Conservation (phyloP, 2,797 vertebrate genomes). For the Lacerta viridis region DNA sequence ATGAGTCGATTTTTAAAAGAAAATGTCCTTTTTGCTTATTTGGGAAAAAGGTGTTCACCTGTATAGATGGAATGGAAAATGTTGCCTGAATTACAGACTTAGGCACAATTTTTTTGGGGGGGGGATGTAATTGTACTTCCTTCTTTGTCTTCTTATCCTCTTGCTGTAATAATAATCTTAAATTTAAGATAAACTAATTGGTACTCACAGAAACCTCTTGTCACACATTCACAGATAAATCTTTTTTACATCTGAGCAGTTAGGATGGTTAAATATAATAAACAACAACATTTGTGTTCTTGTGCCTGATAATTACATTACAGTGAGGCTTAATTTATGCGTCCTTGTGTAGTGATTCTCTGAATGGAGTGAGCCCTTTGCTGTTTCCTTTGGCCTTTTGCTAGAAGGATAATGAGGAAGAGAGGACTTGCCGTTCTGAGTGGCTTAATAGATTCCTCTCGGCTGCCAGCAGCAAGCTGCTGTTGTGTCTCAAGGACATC, state of each 20-base stretch:
- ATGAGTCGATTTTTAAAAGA: background rate
- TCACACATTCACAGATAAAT: background rate
- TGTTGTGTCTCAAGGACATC: slow-evolving; percentile 47
- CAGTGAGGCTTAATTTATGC: background rate
- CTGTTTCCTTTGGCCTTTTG: background rate
- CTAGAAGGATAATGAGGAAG: slow-evolving; percentile 3
- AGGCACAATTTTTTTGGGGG: background rate
- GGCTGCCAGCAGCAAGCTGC: slow-evolving; percentile 41
- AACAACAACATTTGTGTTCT: background rate
- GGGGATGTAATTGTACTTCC: background rate
- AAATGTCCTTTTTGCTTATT: background rate
- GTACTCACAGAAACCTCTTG: background rate
- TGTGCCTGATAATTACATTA: background rate
- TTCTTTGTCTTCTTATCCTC: background rate
- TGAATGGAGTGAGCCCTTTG: accelerated
- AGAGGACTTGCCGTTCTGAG: background rate
- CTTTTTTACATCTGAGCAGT: background rate
- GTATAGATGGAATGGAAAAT: background rate
- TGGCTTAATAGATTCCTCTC: slow-evolving; percentile 12
- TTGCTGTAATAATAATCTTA: background rate
- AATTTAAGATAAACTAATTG: background rate
- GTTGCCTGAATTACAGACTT: background rate
- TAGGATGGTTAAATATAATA: no score
- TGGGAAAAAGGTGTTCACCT: background rate
- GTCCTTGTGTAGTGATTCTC: background rate